Conservation (phyloP, 2,888 invertebrate species). For the Zaprionus bogoriensis region DNA sequence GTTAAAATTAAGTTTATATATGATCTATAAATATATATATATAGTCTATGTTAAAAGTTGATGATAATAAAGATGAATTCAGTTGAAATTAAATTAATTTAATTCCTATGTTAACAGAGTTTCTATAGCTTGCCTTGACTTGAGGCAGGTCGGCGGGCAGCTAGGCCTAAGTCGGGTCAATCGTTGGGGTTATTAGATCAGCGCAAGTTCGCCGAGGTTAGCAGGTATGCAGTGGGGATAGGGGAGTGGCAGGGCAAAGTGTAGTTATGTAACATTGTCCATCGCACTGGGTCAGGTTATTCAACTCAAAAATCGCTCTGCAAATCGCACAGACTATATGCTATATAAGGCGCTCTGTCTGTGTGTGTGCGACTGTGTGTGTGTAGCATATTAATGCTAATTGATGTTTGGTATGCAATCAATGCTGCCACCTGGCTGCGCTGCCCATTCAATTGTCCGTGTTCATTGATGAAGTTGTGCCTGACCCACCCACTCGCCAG, state of each 20-base stretch:
- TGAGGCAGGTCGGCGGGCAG: background rate
- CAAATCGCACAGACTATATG: background rate
- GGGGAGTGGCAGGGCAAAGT: conserved; percentile 1
- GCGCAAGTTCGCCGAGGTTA: background rate
- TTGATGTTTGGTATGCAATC: conserved; percentile 53
- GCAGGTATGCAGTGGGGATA: too few species aligned
- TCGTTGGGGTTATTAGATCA: background rate
- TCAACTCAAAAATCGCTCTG: conserved; percentile 27
- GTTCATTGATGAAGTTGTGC: conserved; percentile 65
- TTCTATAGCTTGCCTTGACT: too few species aligned
- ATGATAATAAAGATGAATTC: too few species aligned
- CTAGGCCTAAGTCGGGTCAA: background rate
- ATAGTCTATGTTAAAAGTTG: too few species aligned
- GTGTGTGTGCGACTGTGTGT: background rate
- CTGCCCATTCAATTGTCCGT: conserved; percentile 64
- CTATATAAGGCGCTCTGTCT: too few species aligned
- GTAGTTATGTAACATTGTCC: conserved; percentile 6
- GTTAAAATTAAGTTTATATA: too few species aligned
- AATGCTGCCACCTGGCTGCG: conserved; percentile 45
- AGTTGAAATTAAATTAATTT: too few species aligned
- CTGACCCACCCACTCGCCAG: conserved; percentile 33
- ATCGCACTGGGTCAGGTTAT: conserved; percentile 24
- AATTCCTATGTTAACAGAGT: too few species aligned
- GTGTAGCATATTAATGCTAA: conserved; percentile 29
- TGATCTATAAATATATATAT: too few species aligned